Evolutionary conservation across 2,113 vertebrate genomes (phyloP).

Genomic region (Perca fluviatilis): DNA sequence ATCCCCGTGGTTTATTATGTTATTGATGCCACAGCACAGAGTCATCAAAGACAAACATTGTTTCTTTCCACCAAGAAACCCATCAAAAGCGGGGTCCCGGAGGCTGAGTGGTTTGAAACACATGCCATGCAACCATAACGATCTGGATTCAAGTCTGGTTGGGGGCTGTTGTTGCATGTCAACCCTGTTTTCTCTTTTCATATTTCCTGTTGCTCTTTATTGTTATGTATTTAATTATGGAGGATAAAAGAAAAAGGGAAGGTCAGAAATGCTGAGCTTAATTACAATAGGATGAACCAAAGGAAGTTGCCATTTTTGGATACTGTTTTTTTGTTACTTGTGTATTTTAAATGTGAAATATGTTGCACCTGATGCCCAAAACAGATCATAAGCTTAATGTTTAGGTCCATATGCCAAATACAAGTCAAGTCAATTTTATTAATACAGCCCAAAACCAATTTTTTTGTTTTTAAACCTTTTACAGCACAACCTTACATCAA

Average conservation of each 20-base stretch:
- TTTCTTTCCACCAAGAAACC: slow-evolving; percentile 47
- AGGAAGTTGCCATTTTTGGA: neutral
- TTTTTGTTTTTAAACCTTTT: slow-evolving; percentile 4
- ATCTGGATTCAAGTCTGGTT: slow-evolving; percentile 39
- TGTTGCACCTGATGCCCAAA: neutral
- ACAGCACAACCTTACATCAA: neutral
- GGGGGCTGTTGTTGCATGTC: slow-evolving; percentile 33
- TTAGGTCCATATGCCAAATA: neutral
- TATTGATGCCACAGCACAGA: slow-evolving; percentile 50
- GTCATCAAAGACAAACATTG: slow-evolving; percentile 50
- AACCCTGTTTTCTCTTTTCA: slow-evolving; percentile 1
- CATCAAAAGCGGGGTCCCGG: slow-evolving; percentile 53
- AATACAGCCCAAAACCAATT: neutral
- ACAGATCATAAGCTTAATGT: neutral
- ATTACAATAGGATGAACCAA: neutral
- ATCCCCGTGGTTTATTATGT: slow-evolving; percentile 34
- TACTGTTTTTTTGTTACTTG: neutral
- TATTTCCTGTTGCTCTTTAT: slow-evolving; percentile 27
- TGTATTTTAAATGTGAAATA: neutral
- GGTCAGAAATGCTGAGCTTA: neutral
- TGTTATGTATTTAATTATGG: slow-evolving; percentile 45
- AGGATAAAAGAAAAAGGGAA: neutral
- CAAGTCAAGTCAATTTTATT: neutral
- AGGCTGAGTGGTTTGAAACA: slow-evolving; percentile 46
- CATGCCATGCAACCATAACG: slow-evolving; percentile 34